Percentiles rank a stretch among this genome's conserved stretches.
These are phyloP conservation scores for Rhincodon typus DNA, from an alignment of 2,797 vertebrate species.

Conservation along the genomic window DNA sequence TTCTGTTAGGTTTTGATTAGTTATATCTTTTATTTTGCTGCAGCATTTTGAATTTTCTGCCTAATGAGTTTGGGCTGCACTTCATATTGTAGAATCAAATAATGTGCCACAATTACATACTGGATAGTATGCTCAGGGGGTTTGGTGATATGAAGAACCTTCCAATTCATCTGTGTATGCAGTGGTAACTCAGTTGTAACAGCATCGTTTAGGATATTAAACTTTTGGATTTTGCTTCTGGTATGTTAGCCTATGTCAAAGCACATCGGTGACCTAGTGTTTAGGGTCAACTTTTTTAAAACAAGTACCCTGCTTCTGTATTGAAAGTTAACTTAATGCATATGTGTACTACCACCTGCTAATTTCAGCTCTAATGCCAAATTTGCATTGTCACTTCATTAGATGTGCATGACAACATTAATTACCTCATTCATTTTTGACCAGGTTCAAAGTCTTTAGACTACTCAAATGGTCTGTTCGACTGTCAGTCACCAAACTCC, in stretches of 20 bases:
- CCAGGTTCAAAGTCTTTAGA: conserved; percentile 91
- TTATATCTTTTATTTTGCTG: background rate
- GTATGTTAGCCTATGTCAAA: conserved; percentile 37
- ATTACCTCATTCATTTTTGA: conserved; percentile 44
- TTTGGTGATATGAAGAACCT: background rate
- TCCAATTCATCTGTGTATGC: background rate
- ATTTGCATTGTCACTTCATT: background rate
- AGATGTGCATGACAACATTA: conserved; percentile 42
- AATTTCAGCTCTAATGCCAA: background rate
- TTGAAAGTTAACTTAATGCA: background rate
- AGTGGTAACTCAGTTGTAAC: background rate
- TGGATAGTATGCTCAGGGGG: background rate
- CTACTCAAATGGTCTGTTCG: conserved; percentile 89
- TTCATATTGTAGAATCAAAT: background rate
- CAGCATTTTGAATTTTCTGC: background rate
- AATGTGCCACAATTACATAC: background rate
- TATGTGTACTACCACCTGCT: background rate
- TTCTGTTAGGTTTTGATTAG: background rate
- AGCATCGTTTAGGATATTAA: too few species aligned
- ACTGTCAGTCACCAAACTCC: conserved; percentile 94
- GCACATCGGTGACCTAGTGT: background rate
- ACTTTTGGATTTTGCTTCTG: background rate
- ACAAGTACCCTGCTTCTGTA: background rate
- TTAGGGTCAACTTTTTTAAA: background rate
- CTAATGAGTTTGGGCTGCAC: background rate